These are phyloP conservation scores for Acrobasis consociella DNA, from an alignment of 2,888 invertebrate genomes.

Conservation along the genomic window DNA sequence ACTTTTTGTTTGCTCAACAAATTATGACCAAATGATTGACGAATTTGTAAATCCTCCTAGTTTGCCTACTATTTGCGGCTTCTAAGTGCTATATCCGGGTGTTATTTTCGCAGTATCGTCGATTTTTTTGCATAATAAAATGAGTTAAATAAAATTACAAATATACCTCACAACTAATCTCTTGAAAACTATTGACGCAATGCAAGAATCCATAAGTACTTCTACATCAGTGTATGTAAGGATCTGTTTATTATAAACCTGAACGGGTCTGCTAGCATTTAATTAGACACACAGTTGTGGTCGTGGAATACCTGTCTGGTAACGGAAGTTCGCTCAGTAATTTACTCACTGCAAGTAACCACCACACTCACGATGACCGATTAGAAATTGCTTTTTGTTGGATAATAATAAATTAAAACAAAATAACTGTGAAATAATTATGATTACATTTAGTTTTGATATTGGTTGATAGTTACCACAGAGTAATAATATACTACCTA, in stretches of 20 bases:
- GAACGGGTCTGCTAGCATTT: constrained; percentile 11
- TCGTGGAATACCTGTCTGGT: constrained; percentile 6
- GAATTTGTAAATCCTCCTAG: constrained; percentile 7
- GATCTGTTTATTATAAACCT: constrained; percentile 11
- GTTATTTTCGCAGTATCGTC: not conserved
- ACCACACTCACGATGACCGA: constrained; percentile 6
- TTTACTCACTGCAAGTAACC: not conserved
- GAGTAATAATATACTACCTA: too few relatives aligned
- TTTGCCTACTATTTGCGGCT: constrained; percentile 1
- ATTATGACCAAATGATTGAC: constrained; percentile 18
- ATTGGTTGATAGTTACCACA: too few relatives aligned
- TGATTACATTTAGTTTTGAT: too few relatives aligned
- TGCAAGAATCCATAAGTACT: not conserved
- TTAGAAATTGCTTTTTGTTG: not conserved
- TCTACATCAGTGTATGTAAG: not conserved
- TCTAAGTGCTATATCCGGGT: constrained; percentile 1
- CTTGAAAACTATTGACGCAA: not conserved
- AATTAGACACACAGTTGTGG: not conserved
- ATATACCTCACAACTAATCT: too few relatives aligned
- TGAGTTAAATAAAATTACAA: too few relatives aligned
- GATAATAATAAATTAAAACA: not conserved
- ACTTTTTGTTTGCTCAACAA: constrained; percentile 17
- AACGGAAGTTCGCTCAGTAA: constrained; percentile 12
- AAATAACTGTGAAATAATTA: too few relatives aligned
- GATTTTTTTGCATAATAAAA: not conserved